These are phyloP conservation scores for Cerastis leucographa DNA, from an alignment of 2,888 invertebrate genomes.

Conservation along the genomic window DNA sequence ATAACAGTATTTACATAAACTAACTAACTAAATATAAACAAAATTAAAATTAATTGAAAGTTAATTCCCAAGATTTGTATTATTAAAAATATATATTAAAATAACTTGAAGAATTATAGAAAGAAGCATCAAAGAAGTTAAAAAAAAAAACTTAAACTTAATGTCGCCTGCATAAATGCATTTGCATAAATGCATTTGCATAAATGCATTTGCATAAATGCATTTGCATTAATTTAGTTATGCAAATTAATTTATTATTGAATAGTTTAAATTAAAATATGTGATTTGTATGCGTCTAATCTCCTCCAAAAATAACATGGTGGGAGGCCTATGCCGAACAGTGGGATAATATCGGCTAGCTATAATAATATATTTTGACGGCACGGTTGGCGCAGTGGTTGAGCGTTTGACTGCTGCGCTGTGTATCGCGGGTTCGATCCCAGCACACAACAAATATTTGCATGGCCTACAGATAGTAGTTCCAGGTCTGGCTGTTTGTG, in stretches of 20 bases:
- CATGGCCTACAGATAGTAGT: too few relatives aligned
- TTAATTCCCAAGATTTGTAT: background rate
- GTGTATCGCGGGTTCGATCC: too few relatives aligned
- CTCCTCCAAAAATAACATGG: background rate
- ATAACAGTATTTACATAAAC: too few relatives aligned
- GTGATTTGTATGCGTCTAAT: background rate
- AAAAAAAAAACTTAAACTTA: background rate
- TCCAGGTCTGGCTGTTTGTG: too few relatives aligned
- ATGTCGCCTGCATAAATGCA: background rate
- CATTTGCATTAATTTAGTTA: background rate
- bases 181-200: background rate
- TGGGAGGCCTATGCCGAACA: background rate
- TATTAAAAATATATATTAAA: background rate
- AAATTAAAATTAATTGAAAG: too few relatives aligned
- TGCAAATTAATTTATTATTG: background rate
- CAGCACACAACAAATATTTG: too few relatives aligned
- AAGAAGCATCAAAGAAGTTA: background rate
- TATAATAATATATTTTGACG: background rate
- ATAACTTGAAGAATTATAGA: background rate
- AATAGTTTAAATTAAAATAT: background rate
- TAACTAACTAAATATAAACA: too few relatives aligned
- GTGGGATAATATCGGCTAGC: background rate
- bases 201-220: constrained; percentile 1
- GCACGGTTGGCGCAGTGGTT: too few relatives aligned
- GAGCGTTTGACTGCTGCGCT: too few relatives aligned